These are phyloP conservation scores for Diceros bicornis DNA, from an alignment of 2,797 vertebrate species.

Conservation along the genomic window DNA sequence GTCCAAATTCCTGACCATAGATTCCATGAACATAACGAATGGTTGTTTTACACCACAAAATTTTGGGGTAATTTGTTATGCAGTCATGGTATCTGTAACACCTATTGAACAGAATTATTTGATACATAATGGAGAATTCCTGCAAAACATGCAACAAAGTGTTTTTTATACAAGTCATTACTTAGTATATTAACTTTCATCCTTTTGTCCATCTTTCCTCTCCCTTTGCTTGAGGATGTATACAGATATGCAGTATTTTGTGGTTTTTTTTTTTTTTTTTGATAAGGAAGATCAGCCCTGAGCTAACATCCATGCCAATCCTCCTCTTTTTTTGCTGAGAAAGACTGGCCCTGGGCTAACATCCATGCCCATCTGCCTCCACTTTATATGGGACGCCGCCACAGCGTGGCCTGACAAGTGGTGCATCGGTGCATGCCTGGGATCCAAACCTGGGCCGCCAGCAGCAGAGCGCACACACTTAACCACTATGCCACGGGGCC, in stretches of 20 bases:
- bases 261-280: no score
- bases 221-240: neutral
- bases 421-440: no score
- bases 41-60: neutral
- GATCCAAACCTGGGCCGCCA: no score
- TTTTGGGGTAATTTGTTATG: neutral
- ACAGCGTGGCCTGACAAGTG: no score
- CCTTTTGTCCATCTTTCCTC: neutral
- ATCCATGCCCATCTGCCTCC: no score
- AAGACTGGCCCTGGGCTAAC: no score
- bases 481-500: no score
- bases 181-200: slow-evolving; percentile 23
- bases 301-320: no score
- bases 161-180: neutral
- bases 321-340: no score
- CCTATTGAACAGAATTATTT: neutral
- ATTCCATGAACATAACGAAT: neutral
- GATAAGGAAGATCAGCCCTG: no score
- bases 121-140: neutral
- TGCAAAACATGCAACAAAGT: neutral
- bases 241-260: neutral
- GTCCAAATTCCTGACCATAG: neutral
- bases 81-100: neutral
- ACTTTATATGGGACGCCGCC: no score
- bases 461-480: no score